A percentile compares a stretch with the other conserved stretches of the same genome.
phyloP scores from a whole-genome alignment of 2,888 invertebrate species.

The Platycheirus albimanus region DNA sequence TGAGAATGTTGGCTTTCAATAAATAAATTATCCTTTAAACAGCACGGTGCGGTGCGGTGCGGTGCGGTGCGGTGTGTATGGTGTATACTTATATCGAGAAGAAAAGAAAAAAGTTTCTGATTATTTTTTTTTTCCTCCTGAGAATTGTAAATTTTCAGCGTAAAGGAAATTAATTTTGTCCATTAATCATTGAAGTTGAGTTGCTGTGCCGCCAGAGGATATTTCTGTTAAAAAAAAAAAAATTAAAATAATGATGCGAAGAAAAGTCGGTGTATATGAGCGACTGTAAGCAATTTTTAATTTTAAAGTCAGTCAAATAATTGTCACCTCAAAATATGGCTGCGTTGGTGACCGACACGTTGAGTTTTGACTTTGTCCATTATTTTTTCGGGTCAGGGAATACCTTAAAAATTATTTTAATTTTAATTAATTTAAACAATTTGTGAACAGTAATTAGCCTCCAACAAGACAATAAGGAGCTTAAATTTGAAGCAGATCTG shows the following conservation, averaged over 20 bases:
- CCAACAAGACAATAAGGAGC: too few relatives aligned
- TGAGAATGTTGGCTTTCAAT: conserved; percentile 26
- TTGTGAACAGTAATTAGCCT: too few relatives aligned
- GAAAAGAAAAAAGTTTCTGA: too few relatives aligned
- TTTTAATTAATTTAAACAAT: too few relatives aligned
- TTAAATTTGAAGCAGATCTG: too few relatives aligned
- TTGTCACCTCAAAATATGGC: not conserved
- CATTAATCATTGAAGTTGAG: conserved; percentile 28
- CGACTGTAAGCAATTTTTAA: conserved; percentile 3
- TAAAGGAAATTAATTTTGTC: conserved; percentile 24
- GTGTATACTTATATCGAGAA: not conserved
- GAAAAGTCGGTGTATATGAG: not conserved
- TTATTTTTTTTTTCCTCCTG: not conserved
- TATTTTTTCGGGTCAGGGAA: conserved; percentile 13
- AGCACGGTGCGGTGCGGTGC: conserved; percentile 17
- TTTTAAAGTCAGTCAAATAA: conserved; percentile 20
- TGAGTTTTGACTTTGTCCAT: conserved; percentile 23
- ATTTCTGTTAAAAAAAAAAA: not conserved
- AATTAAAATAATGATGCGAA: not conserved
- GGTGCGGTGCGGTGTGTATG: conserved; percentile 16
- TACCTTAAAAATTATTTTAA: conserved; percentile 1
- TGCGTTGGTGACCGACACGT: conserved; percentile 1
- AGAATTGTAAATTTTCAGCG: conserved; percentile 24
- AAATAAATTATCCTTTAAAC: conserved; percentile 37
- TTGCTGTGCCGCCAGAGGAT: not conserved